These are phyloP conservation scores for Drosophila sucinea DNA, from an alignment of 1,140 invertebrate genomes.

Conservation along the genomic window DNA sequence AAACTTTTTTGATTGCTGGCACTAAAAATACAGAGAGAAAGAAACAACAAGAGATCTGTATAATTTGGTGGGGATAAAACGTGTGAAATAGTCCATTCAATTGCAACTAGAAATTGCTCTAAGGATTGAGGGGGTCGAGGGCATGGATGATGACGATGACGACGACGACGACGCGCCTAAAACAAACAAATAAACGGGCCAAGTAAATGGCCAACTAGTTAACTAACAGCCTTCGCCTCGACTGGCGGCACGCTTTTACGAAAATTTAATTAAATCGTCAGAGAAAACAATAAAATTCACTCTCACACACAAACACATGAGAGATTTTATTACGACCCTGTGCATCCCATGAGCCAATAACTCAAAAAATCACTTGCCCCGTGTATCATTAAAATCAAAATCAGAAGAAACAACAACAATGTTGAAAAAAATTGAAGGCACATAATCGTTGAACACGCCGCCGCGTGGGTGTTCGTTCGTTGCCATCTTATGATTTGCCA, in stretches of 20 bases:
- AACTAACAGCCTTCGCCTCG: constrained; percentile 56
- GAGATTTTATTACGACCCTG: constrained; percentile 64
- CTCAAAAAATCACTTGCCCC: constrained; percentile 76
- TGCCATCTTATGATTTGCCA: constrained; percentile 56
- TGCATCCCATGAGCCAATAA: constrained; percentile 64
- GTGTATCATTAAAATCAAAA: constrained; percentile 80
- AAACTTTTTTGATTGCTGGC: constrained; percentile 70
- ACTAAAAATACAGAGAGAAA: constrained; percentile 56
- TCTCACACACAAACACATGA: constrained; percentile 25
- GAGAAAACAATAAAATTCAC: constrained; percentile 67
- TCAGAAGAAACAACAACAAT: constrained; percentile 1
- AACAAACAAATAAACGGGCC: constrained; percentile 75
- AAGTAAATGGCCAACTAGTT: constrained; percentile 71
- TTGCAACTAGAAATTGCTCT: constrained; percentile 43
- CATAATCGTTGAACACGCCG: constrained; percentile 51
- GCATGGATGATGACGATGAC: constrained; percentile 11
- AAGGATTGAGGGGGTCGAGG: constrained; percentile 12
- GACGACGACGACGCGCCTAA: constrained; percentile 71
- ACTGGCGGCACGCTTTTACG: constrained; percentile 70
- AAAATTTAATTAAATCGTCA: constrained; percentile 73
- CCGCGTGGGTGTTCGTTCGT: constrained; percentile 51
- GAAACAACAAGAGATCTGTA: constrained; percentile 12
- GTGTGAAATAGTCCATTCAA: constrained; percentile 58
- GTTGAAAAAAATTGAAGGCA: constrained; percentile 16
- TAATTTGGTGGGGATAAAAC: constrained; percentile 26